A percentile compares a stretch with the other conserved stretches of the same genome.
Evolutionary conservation across 2,888 invertebrate species (phyloP).

Genomic region (Eurois occulta): DNA sequence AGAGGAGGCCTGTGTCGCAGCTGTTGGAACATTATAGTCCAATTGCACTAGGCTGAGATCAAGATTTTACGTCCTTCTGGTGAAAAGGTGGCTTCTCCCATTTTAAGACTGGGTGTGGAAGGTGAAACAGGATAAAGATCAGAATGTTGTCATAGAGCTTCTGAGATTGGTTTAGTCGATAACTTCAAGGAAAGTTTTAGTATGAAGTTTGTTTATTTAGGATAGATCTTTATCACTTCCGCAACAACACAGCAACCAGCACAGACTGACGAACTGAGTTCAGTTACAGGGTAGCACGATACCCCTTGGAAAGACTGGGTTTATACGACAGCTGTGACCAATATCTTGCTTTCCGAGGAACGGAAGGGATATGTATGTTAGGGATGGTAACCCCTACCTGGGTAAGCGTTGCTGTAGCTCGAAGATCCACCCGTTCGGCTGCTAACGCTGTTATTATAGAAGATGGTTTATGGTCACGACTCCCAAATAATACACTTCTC

Average conservation of each 20-base stretch:
- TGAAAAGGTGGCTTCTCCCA: not conserved
- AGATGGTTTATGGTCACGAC: too few relatives aligned
- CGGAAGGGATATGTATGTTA: not conserved
- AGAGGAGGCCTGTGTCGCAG: not conserved
- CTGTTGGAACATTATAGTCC: not conserved
- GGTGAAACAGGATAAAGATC: not conserved
- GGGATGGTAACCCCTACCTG: not conserved
- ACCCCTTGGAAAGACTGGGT: not conserved
- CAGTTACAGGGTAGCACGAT: not conserved
- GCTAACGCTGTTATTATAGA: too few relatives aligned
- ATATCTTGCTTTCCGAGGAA: not conserved
- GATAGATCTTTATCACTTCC: not conserved
- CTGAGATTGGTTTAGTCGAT: not conserved
- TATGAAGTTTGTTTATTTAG: slow-evolving; percentile 8
- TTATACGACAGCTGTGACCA: not conserved
- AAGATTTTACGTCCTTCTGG: not conserved
- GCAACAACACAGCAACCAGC: too few relatives aligned
- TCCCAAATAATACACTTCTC: too few relatives aligned
- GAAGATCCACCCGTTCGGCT: too few relatives aligned
- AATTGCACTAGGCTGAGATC: not conserved
- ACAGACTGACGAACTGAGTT: too few relatives aligned
- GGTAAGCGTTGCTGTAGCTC: too few relatives aligned
- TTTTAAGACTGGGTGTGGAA: not conserved
- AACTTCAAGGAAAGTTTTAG: not conserved
- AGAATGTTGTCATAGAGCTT: not conserved